Evolutionary conservation across 2,888 invertebrate species (phyloP), one percentile per base, ranked within the genome.

Genomic region (Panorpa germanica): DNA sequence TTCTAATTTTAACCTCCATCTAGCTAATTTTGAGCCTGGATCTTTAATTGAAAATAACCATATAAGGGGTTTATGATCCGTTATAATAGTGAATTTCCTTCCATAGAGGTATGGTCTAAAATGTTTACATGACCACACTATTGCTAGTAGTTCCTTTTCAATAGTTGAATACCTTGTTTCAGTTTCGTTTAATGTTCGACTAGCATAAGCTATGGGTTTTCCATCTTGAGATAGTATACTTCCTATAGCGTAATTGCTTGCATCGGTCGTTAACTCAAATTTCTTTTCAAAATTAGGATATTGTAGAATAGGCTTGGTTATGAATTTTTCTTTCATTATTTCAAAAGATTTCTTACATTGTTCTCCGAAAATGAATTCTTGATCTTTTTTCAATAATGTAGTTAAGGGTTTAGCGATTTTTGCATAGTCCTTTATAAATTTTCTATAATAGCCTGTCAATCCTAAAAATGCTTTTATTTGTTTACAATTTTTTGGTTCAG

Each of bases 21-120:
- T 10, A 3, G 29, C 23, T 18, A 39, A 21, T 31, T 29, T 28
- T 2, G 36, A 34, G 10, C 22, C 34, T 9, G 29, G 30, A 9
- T 37, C 33, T 24, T 33, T 34, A 8, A 30, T 11, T 2, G 21
- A 19, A 9, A 27, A 23, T 4, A 39, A 12, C 36, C 36, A 39
- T 11, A 17, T 19, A 12, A 38, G 18, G 2, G 36, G 35, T 20
- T 23, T 20, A 23, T 41, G 38, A 25, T 39, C 39, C 3, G 31
- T 38, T n/a, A 37, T 25, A 2, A 40, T 34, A 9, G 18, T 24
- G 21, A 40, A 39, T 17, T 33, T 32, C 15, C 32, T 27, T 11
- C 41, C 41, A 17, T 28, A 37, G 5, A 42, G 12, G 23, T 42
- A 41, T 1, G 36, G 38, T 21, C 35, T 19, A 28, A 40, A 41